These are phyloP conservation scores for Tuta absoluta DNA, from an alignment of 2,888 invertebrate genomes.

Conservation along the genomic window DNA sequence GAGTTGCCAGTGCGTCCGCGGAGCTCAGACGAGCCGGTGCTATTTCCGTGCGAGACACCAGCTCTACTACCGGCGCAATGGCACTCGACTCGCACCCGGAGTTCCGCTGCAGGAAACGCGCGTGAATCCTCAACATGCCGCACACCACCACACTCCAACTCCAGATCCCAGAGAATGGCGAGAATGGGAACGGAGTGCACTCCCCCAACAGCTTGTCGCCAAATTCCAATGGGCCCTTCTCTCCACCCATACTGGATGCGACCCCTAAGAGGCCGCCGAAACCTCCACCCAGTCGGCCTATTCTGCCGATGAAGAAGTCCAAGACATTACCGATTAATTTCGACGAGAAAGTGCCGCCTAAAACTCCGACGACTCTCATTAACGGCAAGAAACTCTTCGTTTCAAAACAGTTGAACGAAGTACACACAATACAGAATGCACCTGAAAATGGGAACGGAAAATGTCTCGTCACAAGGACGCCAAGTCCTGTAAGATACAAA, in stretches of 20 bases:
- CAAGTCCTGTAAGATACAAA: conserved; percentile 63
- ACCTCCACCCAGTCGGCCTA: conserved; percentile 61
- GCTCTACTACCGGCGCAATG: conserved; percentile 73
- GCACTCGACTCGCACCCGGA: conserved; percentile 73
- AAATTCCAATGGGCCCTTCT: conserved; percentile 64
- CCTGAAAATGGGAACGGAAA: conserved; percentile 59
- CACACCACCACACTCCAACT: conserved; percentile 60
- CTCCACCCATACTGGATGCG: conserved; percentile 67
- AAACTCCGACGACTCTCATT: conserved; percentile 51
- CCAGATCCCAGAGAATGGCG: conserved; percentile 62
- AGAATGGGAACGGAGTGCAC: conserved; percentile 47
- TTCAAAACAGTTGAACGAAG: conserved; percentile 71
- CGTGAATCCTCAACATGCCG: conserved; percentile 60
- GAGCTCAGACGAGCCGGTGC: conserved; percentile 77
- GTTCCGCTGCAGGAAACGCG: conserved; percentile 73
- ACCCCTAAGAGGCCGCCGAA: conserved; percentile 74
- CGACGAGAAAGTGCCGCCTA: conserved; percentile 66
- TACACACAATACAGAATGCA: conserved; percentile 60
- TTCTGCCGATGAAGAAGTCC: conserved; percentile 72
- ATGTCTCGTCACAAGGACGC: conserved; percentile 58
- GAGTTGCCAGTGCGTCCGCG: conserved; percentile 71
- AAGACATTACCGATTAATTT: conserved; percentile 74
- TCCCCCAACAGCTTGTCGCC: conserved; percentile 53
- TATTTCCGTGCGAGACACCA: conserved; percentile 70
- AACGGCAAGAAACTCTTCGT: conserved; percentile 69